Percentiles rank a stretch among this genome's conserved stretches.
Conservation (phyloP, 2,797 vertebrate species). For the Taenioides sp. region DNA sequence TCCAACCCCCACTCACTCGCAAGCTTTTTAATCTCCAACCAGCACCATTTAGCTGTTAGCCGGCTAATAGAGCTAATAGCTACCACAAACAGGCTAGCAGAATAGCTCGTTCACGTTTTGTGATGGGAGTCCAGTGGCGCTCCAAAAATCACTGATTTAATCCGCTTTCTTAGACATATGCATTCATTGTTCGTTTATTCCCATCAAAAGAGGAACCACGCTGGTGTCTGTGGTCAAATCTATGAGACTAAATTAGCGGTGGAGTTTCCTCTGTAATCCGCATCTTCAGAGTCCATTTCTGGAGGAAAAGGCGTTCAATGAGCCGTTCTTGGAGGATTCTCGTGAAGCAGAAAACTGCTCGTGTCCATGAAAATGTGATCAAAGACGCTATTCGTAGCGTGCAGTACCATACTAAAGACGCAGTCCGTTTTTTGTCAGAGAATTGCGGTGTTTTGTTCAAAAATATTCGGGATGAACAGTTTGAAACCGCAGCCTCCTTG, state of each 20-base stretch:
- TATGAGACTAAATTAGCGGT: conserved; percentile 57
- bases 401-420: conserved; percentile 36
- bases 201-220: conserved; percentile 40
- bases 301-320: conserved; percentile 44
- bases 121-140: conserved; percentile 50
- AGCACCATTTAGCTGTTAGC: conserved; percentile 65
- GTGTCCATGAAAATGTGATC: conserved; percentile 10
- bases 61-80: conserved; percentile 68
- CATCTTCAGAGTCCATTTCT: conserved; percentile 90
- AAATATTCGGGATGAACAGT: conserved; percentile 69
- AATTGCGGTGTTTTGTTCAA: conserved; percentile 58
- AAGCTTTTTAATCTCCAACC: conserved; percentile 46
- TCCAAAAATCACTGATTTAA: conserved; percentile 50
- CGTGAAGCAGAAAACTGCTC: conserved; percentile 25
- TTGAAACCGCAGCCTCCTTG: conserved; percentile 67
- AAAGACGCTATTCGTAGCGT: background rate
- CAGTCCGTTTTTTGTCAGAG: conserved; percentile 24
- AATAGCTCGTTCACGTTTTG: conserved; percentile 55
- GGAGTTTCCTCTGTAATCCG: conserved; percentile 76
- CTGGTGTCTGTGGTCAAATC: conserved; percentile 29
- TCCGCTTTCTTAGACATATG: conserved; percentile 26
- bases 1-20: conserved; percentile 18
- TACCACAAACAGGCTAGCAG: conserved; percentile 55
- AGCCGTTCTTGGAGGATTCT: conserved; percentile 57
- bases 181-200: conserved; percentile 66